A percentile compares a stretch with the other conserved stretches of the same genome.
phyloP scores from a whole-genome alignment of 37 sponge, comb jelly and placozoan species.

The Ephydatia muelleri region DNA sequence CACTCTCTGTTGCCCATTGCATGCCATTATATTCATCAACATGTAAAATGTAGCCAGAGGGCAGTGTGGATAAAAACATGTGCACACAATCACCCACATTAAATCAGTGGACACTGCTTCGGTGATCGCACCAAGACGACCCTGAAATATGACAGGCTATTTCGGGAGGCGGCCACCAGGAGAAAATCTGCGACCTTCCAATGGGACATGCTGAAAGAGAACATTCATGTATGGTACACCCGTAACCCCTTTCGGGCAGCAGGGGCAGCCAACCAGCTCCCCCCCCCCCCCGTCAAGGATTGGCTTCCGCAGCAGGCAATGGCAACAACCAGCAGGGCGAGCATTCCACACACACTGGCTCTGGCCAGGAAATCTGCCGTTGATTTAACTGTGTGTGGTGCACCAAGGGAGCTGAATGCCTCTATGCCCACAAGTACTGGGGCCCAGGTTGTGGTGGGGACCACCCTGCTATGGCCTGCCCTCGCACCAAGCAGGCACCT shows the following conservation, averaged over 20 bases:
- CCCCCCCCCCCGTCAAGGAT: no score
- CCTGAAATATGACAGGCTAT: slow-evolving; percentile 25
- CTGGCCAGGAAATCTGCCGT: slow-evolving; percentile 13
- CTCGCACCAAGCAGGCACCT: no score
- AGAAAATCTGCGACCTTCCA: slow-evolving; percentile 2
- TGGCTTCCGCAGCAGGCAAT: background rate
- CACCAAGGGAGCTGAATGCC: slow-evolving; percentile 30
- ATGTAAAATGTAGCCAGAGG: no score
- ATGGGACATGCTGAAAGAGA: slow-evolving; percentile 23
- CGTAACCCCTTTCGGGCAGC: background rate
- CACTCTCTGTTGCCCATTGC: no score
- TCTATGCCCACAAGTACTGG: slow-evolving; percentile 38
- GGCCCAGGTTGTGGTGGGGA: slow-evolving; percentile 20
- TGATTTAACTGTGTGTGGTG: slow-evolving; percentile 15
- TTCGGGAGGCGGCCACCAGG: slow-evolving; percentile 17
- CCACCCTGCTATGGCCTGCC: slow-evolving; percentile 27
- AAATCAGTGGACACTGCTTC: no score
- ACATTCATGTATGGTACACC: slow-evolving; percentile 14
- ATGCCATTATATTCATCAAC: no score
- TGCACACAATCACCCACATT: no score
- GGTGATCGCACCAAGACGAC: no score
- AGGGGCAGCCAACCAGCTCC: no score
- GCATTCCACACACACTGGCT: background rate
- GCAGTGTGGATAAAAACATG: no score
- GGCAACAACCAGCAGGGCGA: no score